Conservation (phyloP, 2,888 invertebrate species). For the Aporophyla lueneburgensis region DNA sequence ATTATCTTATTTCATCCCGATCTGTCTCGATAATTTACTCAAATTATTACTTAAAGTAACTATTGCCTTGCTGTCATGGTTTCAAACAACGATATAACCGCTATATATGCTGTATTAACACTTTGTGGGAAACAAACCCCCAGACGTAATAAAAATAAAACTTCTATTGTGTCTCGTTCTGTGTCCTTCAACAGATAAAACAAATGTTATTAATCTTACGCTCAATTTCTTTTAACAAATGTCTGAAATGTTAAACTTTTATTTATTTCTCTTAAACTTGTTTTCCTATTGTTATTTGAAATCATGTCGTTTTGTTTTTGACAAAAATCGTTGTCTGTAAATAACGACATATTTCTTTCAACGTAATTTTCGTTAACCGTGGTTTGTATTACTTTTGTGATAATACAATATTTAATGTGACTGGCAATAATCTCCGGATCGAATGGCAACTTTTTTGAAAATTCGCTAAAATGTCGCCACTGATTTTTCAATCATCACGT, state of each 20-base stretch:
- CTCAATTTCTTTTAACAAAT: constrained; percentile 12
- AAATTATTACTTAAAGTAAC: constrained; percentile 23
- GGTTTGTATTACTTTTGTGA: constrained; percentile 14
- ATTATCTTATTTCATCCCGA: constrained; percentile 54
- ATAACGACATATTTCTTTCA: constrained; percentile 32
- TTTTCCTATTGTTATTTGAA: constrained; percentile 47
- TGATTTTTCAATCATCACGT: not conserved
- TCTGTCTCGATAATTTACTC: constrained; percentile 11
- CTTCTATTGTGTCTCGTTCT: no score
- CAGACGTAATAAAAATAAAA: no score
- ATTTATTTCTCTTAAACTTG: not conserved
- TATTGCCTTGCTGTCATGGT: constrained; percentile 11
- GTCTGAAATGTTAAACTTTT: constrained; percentile 1
- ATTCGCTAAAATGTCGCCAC: constrained; percentile 7
- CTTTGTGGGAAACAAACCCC: no score
- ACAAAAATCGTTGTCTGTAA: constrained; percentile 38
- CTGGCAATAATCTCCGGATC: constrained; percentile 1
- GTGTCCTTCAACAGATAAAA: no score
- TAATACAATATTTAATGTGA: constrained; percentile 23
- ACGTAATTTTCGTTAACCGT: constrained; percentile 8
- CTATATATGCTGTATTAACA: not conserved
- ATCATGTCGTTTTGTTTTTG: constrained; percentile 33
- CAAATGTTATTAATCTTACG: not conserved
- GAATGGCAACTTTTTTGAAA: not conserved
- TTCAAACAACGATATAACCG: constrained; percentile 43